Conservation (phyloP, 2,797 vertebrate genomes). For the Atherinosoma microstoma region DNA sequence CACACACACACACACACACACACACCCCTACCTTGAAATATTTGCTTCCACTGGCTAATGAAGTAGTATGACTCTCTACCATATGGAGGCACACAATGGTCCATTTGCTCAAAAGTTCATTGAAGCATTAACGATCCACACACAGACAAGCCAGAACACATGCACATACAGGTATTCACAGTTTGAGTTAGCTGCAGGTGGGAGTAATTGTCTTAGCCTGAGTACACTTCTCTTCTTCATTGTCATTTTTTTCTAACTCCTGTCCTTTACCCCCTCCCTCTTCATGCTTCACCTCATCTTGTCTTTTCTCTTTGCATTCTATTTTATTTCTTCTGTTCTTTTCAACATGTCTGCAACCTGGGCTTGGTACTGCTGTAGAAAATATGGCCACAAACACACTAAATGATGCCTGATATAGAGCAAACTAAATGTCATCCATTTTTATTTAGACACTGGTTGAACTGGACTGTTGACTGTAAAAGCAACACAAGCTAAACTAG, state of each 20-base stretch:
- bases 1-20: background rate
- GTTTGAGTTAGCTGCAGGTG: constrained; percentile 52
- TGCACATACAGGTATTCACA: constrained; percentile 31
- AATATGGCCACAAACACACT: constrained; percentile 4
- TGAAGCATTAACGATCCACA: constrained; percentile 7
- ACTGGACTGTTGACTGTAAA: constrained; percentile 23
- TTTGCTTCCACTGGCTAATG: too few species aligned
- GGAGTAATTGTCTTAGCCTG: constrained; percentile 59
- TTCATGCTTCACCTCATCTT: constrained; percentile 25
- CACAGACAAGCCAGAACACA: constrained; percentile 3
- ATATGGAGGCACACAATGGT: background rate
- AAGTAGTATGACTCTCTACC: background rate
- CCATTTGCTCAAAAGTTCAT: background rate
- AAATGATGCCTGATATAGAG: background rate
- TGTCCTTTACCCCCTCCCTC: constrained; percentile 19
- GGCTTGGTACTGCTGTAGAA: constrained; percentile 14
- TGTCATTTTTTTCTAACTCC: constrained; percentile 16
- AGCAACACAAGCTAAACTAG: constrained; percentile 18
- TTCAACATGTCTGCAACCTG: constrained; percentile 3
- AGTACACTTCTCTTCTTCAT: constrained; percentile 39
- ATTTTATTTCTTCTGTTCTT: background rate
- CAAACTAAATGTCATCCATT: constrained; percentile 25
- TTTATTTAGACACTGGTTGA: constrained; percentile 37
- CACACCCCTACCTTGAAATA: too few species aligned
- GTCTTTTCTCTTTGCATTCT: constrained; percentile 3